These are phyloP conservation scores for Poeciliopsis retropinna DNA, from an alignment of 2,113 vertebrate species.

Conservation along the genomic window DNA sequence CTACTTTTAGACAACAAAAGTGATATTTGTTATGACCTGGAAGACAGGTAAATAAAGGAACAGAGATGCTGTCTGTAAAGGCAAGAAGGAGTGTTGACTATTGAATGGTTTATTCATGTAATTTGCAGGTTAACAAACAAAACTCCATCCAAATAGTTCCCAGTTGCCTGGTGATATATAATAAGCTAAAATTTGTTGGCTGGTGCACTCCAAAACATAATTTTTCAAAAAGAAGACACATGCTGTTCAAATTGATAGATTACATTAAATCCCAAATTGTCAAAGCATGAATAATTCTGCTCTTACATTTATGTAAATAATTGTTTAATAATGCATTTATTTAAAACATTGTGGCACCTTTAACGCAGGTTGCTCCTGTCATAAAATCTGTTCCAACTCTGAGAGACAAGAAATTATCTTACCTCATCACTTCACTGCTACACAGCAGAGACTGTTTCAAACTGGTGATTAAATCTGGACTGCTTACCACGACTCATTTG, in stretches of 20 bases:
- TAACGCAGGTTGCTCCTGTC: not conserved
- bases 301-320: not conserved
- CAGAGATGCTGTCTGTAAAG: slow-evolving; percentile 1
- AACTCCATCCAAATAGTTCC: not conserved
- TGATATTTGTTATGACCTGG: slow-evolving; percentile 43
- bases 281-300: not conserved
- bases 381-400: not conserved
- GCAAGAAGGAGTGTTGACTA: slow-evolving; percentile 12
- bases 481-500: slow-evolving; percentile 2
- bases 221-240: not conserved
- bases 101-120: slow-evolving; percentile 10
- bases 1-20: slow-evolving; percentile 12
- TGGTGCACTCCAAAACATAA: no score
- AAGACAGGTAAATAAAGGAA: slow-evolving; percentile 34
- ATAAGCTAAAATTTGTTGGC: not conserved
- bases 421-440: not conserved
- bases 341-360: not conserved
- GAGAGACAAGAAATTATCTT: not conserved
- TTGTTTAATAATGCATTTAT: not conserved
- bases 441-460: not conserved
- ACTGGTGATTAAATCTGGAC: not conserved
- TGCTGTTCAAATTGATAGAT: no score
- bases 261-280: no score
- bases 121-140: not conserved
- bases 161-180: not conserved